These are phyloP conservation scores for Orthonychiurus folsomi DNA, from an alignment of 2,888 invertebrate genomes.

Conservation along the genomic window DNA sequence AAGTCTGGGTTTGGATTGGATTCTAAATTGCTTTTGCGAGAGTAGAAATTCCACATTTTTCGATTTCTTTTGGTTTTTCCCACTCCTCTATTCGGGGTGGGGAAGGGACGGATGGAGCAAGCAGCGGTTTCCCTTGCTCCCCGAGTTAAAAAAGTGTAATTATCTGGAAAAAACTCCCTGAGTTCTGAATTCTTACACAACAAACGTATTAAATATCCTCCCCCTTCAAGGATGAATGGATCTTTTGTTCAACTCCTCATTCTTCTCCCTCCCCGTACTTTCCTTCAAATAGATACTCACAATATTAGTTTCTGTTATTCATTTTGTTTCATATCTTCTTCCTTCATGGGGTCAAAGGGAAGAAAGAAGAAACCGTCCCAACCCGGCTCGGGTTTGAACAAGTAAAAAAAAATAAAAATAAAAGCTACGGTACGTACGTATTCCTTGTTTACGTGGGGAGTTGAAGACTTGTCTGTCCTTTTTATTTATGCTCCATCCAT, in stretches of 20 bases:
- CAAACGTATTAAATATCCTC: slow-evolving; percentile 35
- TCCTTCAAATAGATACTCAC: slow-evolving; percentile 1
- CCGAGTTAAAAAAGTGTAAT: slow-evolving; percentile 33
- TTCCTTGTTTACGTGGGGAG: too few species aligned
- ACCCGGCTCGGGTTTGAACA: too few species aligned
- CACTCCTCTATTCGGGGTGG: too few species aligned
- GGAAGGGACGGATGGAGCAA: too few species aligned
- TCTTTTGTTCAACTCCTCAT: slow-evolving; percentile 36
- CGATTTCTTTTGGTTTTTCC: not conserved
- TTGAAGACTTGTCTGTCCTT: too few species aligned
- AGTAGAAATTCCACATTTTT: not conserved
- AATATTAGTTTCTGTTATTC: not conserved
- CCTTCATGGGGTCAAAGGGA: not conserved
- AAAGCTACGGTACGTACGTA: too few species aligned
- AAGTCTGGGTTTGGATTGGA: too few species aligned
- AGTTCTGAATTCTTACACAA: slow-evolving; percentile 24
- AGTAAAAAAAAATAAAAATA: too few species aligned
- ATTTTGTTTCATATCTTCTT: not conserved
- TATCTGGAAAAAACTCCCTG: slow-evolving; percentile 32
- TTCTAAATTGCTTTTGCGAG: not conserved
- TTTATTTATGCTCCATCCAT: too few species aligned
- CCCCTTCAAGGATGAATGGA: slow-evolving; percentile 36
- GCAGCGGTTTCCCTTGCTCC: slow-evolving; percentile 11
- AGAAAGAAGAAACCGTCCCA: not conserved
- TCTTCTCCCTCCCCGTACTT: slow-evolving; percentile 15